Conservation (phyloP, 2,888 invertebrate genomes). For the Julus scanicus region DNA sequence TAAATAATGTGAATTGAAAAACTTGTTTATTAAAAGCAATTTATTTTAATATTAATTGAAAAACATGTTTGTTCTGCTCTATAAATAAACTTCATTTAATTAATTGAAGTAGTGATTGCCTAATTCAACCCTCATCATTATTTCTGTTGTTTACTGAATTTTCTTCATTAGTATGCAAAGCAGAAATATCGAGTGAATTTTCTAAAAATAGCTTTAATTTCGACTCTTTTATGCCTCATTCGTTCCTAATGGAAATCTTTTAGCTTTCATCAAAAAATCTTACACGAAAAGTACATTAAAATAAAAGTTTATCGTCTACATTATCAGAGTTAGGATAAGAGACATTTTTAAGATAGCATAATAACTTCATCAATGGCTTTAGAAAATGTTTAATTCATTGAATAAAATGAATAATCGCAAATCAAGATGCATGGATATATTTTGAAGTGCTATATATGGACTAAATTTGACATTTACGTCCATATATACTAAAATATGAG, state of each 20-base stretch:
- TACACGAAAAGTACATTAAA: constrained; percentile 26
- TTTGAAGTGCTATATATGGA: too few species aligned
- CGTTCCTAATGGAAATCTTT: constrained; percentile 11
- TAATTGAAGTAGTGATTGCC: not conserved
- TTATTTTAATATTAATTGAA: not conserved
- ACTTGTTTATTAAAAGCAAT: too few species aligned
- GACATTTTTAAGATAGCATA: not conserved
- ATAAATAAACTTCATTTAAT: not conserved
- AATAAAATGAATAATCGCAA: not conserved
- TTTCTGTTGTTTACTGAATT: not conserved
- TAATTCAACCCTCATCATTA: not conserved
- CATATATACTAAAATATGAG: too few species aligned
- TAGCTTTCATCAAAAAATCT: constrained; percentile 8
- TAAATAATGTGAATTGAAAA: too few species aligned
- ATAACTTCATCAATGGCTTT: not conserved
- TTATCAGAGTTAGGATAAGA: not conserved
- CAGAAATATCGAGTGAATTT: not conserved
- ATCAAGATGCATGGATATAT: too few species aligned
- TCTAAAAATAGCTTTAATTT: not conserved
- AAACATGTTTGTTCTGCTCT: not conserved
- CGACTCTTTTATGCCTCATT: not conserved
- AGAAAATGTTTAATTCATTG: not conserved
- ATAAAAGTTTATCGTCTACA: not conserved
- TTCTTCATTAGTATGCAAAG: not conserved
- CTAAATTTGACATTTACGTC: too few species aligned